These are phyloP conservation scores for Eupithecia insigniata DNA, from an alignment of 2,888 invertebrate species.

Conservation along the genomic window DNA sequence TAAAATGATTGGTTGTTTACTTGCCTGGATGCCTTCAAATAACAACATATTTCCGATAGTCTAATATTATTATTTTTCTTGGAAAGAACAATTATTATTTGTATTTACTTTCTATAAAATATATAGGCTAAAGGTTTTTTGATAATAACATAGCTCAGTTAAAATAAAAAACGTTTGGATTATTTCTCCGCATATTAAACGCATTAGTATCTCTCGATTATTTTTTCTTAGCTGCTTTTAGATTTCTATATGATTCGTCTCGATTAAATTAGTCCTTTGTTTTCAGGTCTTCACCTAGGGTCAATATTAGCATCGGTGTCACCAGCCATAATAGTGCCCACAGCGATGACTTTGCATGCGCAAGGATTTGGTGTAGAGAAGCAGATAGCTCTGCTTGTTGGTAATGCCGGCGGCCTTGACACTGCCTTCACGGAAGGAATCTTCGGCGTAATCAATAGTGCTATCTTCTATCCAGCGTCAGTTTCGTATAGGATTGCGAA, in stretches of 20 bases:
- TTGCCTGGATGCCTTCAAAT: not conserved
- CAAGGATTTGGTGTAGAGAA: conserved; percentile 95
- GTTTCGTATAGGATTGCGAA: conserved; percentile 81
- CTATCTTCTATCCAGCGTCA: conserved; percentile 91
- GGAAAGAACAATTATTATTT: not conserved
- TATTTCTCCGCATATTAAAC: not conserved
- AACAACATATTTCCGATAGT: not conserved
- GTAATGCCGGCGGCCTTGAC: conserved; percentile 96
- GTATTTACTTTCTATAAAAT: not conserved
- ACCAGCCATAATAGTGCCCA: conserved; percentile 97
- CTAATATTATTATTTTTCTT: not conserved
- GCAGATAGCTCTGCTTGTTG: conserved; percentile 96
- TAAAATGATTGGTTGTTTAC: conserved; percentile 10
- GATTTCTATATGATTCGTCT: not conserved
- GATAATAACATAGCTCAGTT: not conserved
- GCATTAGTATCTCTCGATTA: not conserved
- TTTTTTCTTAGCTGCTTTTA: not conserved
- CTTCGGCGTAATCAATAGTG: conserved; percentile 94
- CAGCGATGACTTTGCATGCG: conserved; percentile 89
- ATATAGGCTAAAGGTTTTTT: not conserved
- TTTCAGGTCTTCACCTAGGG: conserved; percentile 89
- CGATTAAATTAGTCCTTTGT: not conserved
- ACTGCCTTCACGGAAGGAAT: conserved; percentile 97
- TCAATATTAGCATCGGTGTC: conserved; percentile 96
- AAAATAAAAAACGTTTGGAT: not conserved